Percentiles rank a stretch among this genome's conserved stretches.
Conservation (phyloP, 2,797 vertebrate genomes). For the Anabacerthia variegaticeps region DNA sequence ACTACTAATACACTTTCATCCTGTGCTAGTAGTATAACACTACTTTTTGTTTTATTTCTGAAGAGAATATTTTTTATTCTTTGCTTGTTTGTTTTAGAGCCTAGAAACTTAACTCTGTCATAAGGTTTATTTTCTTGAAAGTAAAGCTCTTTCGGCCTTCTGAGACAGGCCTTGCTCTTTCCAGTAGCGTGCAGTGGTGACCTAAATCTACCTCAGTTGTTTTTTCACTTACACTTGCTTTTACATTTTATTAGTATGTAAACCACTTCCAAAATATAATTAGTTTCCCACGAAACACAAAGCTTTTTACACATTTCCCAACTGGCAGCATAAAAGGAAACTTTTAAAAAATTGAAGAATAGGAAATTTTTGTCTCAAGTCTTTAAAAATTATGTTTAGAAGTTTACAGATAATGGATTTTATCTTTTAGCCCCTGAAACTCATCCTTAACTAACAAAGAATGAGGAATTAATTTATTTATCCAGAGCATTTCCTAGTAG, state of each 20-base stretch:
- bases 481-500: not conserved
- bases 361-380: not conserved
- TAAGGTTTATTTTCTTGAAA: not conserved
- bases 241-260: not conserved
- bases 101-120: not conserved
- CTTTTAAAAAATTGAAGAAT: not conserved
- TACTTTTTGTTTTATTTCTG: not conserved
- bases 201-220: not conserved
- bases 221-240: not conserved
- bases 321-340: not conserved
- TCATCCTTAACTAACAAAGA: not conserved
- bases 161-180: not conserved
- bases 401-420: not conserved
- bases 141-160: not conserved
- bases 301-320: not conserved
- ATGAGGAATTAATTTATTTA: not conserved
- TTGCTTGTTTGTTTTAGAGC: not conserved
- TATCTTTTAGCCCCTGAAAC: not conserved
- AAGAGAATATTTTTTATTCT: not conserved
- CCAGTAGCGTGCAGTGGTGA: not conserved
- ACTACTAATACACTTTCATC: not conserved
- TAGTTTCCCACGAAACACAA: not conserved
- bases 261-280: not conserved
- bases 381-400: not conserved
- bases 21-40: not conserved